Evolutionary conservation across 1,140 invertebrate genomes (phyloP).

Genomic region (Agrypnia vestita): DNA sequence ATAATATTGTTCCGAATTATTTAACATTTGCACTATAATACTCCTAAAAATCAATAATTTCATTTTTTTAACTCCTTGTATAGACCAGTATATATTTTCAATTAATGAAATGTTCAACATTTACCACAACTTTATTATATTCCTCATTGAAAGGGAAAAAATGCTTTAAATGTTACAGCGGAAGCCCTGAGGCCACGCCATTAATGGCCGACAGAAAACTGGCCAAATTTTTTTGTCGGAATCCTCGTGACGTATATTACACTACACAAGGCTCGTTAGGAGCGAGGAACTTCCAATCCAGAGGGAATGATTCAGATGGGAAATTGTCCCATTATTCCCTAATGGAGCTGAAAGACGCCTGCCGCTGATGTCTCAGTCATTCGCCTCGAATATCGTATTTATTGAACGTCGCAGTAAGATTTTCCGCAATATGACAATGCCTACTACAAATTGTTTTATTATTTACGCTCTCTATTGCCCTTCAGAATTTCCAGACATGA

Average conservation of each 20-base stretch:
- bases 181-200: background rate
- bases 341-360: conserved; percentile 24
- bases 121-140: background rate
- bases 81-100: no score
- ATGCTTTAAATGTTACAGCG: background rate
- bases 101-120: no score
- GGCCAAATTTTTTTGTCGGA: background rate
- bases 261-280: conserved; percentile 22
- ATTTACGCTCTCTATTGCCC: background rate
- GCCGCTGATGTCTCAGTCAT: conserved; percentile 6
- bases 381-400: conserved; percentile 6
- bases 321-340: conserved; percentile 40
- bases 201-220: background rate
- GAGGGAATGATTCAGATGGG: conserved; percentile 39
- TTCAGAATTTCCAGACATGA: no score
- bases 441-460: background rate
- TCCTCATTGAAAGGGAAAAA: background rate
- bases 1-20: no score
- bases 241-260: background rate
- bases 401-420: background rate
- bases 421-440: conserved; percentile 2
- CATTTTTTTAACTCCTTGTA: no score
- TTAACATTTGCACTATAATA: no score
- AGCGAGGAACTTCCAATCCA: conserved; percentile 19
- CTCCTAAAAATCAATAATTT: no score